Base-by-base conservation (phyloP, 1,140 invertebrate species). In the Eurytemora carolleeae region DNA sequence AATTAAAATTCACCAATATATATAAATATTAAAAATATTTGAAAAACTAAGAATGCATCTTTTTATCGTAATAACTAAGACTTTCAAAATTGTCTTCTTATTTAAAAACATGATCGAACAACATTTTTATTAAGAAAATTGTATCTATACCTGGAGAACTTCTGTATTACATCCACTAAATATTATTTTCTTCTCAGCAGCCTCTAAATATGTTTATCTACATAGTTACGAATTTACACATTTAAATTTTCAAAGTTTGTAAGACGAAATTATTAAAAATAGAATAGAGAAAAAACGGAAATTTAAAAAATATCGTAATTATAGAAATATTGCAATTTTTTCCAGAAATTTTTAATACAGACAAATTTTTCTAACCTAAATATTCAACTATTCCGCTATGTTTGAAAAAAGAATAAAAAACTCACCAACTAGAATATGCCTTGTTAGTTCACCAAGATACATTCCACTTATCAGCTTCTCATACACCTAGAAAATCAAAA, bases 391-490 rank as follows among this genome's bases (percentile, higher is more conserved):
- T 44, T 12, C 7, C n/a, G n/a, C n/a, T 44, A 44, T 7, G n/a
- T 44, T 44, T 44, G n/a, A 44, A 44, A 44, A 44, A 12, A 12
- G n/a, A 12, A 44, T 12, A n/a, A 44, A 44, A 44, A 44, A 44
- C n/a, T 12, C 31, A 64, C 84, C 82, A 22, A 84, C 79, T 15
- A 93, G 69, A 1, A 82, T 81, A 65, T 56, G 76, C 61, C 84
- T 79, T 17, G 81, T 82, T 57, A 90, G 70, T 70, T 87, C 76
- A 67, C 75, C 69, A 71, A 76, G 67, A 71, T 74, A 67, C 76
- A 77, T 77, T 3, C 76, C 76, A 59, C 74, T 74, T 58, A 77
- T 73, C 87, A 89, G 87, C 70, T 93, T 93, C 70, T 93, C 89
- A 57, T 57, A 73, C 84, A 70, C 31, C 31, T 44, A 44, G n/a